Conservation (phyloP, 2,113 vertebrate species). For the Burhinus oedicnemus region DNA sequence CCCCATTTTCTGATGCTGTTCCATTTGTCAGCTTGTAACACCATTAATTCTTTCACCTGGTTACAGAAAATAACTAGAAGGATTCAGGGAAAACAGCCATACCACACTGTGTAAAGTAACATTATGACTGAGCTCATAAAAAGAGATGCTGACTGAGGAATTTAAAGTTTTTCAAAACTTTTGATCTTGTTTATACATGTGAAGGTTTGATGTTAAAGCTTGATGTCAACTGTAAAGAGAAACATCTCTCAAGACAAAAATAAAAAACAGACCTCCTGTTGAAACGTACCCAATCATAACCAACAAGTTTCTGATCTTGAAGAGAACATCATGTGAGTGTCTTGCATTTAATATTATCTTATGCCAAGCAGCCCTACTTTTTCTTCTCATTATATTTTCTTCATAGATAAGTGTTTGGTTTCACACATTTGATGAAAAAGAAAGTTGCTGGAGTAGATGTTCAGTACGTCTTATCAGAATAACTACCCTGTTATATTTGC, state of each 20-base stretch:
- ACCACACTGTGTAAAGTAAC: not conserved
- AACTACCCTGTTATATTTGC: not conserved
- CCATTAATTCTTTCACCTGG: not conserved
- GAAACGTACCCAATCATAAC: not conserved
- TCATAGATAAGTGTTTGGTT: not conserved
- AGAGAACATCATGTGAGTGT: not conserved
- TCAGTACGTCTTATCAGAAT: not conserved
- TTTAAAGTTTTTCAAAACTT: constrained; percentile 60
- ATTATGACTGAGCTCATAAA: constrained; percentile 34
- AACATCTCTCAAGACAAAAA: constrained; percentile 5
- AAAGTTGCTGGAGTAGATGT: not conserved
- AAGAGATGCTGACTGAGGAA: constrained; percentile 50
- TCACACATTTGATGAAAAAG: not conserved
- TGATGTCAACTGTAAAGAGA: constrained; percentile 35
- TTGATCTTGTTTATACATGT: constrained; percentile 58
- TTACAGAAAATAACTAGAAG: not conserved
- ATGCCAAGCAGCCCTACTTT: constrained; percentile 29
- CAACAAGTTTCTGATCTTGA: constrained; percentile 54
- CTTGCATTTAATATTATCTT: constrained; percentile 35
- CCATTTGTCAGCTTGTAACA: not conserved
- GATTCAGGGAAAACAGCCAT: not conserved
- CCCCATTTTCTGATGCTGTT: not conserved
- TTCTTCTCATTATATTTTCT: constrained; percentile 27
- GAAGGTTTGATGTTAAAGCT: constrained; percentile 48
- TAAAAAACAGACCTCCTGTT: constrained; percentile 6